Conservation (phyloP, 2,797 vertebrate genomes). For the Bradypodion ventrale region DNA sequence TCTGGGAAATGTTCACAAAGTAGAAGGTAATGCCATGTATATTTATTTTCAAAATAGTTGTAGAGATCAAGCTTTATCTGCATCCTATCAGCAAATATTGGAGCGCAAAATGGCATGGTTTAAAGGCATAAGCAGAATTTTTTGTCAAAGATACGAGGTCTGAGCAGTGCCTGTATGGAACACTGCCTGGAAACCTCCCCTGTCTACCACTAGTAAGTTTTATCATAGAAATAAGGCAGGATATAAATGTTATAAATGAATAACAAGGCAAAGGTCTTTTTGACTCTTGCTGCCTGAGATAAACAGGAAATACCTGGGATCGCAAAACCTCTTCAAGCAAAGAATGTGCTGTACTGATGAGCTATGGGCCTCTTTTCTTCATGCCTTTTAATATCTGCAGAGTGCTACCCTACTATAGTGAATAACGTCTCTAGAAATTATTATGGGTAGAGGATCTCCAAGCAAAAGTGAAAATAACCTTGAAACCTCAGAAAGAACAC, state of each 20-base stretch:
- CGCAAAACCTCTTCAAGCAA: not conserved
- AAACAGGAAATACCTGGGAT: not conserved
- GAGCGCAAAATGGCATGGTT: too few species aligned
- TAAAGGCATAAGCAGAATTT: not conserved
- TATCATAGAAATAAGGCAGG: not conserved
- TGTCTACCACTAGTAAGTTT: not conserved
- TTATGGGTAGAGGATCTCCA: not conserved
- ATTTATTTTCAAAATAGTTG: too few species aligned
- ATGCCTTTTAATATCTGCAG: not conserved
- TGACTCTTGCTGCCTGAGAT: not conserved
- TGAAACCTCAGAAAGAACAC: not conserved
- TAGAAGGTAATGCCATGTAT: too few species aligned
- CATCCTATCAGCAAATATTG: too few species aligned
- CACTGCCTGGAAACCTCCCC: not conserved
- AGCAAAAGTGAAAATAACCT: too few species aligned
- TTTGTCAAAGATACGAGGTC: not conserved
- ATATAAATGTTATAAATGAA: slow-evolving; percentile 5
- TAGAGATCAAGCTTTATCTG: too few species aligned
- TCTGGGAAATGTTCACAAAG: too few species aligned
- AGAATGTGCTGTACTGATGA: not conserved
- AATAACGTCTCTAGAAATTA: not conserved
- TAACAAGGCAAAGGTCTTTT: not conserved
- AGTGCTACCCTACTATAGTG: too few species aligned
- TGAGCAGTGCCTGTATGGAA: not conserved
- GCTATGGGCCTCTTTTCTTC: not conserved